These are phyloP conservation scores for Galbula dea DNA, from an alignment of 2,113 vertebrate genomes.

Conservation along the genomic window DNA sequence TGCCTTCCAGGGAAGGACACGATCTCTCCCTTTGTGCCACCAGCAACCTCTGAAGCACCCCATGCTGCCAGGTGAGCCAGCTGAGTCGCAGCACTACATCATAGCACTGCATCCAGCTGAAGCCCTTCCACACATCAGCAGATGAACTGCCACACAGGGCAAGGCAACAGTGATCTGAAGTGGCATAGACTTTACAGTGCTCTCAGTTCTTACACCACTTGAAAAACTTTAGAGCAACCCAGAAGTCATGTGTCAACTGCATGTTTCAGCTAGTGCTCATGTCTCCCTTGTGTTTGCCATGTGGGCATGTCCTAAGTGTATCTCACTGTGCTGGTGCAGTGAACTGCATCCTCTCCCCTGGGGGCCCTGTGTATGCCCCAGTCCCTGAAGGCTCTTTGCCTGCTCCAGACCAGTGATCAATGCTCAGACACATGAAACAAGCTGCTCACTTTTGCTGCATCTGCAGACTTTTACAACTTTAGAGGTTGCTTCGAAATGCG, in stretches of 20 bases:
- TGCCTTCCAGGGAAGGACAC: not conserved
- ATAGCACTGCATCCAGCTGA: not conserved
- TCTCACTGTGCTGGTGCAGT: not conserved
- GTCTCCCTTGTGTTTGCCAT: not conserved
- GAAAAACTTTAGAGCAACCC: not conserved
- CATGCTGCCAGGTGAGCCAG: accelerated
- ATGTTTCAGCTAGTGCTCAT: not conserved
- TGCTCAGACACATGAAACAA: not conserved
- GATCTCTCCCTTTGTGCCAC: not conserved
- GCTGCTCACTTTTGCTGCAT: not conserved
- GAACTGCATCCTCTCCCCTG: not conserved
- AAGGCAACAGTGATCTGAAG: not conserved
- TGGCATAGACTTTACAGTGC: accelerated
- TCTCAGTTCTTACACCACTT: not conserved
- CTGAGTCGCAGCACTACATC: not conserved
- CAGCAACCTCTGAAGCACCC: not conserved
- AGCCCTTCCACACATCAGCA: not conserved
- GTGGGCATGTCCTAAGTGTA: not conserved
- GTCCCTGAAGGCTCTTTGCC: not conserved
- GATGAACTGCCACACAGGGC: not conserved
- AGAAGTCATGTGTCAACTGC: not conserved
- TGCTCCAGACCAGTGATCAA: accelerated
- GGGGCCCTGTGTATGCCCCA: not conserved
- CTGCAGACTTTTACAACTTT: not conserved
- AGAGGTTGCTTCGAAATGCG: not conserved